phyloP scores from a whole-genome alignment of 2,797 vertebrate genomes.

The Betta splendens region DNA sequence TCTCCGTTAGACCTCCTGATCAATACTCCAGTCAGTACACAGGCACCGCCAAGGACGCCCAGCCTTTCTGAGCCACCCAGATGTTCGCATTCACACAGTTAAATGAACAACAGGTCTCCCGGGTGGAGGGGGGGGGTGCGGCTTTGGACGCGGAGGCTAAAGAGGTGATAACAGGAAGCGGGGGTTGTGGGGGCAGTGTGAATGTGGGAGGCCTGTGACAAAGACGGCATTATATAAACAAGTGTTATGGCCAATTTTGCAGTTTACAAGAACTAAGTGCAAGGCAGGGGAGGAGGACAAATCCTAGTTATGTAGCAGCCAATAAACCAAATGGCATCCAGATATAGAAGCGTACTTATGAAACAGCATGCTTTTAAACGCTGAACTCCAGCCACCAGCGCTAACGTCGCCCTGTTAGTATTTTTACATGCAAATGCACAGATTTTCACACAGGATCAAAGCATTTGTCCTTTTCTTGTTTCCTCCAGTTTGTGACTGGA shows the following conservation, averaged over 20 bases:
- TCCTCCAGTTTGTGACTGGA: neutral
- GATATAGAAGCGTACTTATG: conserved; percentile 44
- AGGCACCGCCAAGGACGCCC: conserved; percentile 33
- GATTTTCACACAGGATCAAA: neutral
- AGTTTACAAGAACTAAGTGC: conserved; percentile 53
- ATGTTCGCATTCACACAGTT: conserved; percentile 31
- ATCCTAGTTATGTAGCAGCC: conserved; percentile 34
- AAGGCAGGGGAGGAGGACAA: conserved; percentile 40
- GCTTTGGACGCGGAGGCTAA: conserved; percentile 55
- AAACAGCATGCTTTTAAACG: conserved; percentile 24
- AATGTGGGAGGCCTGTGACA: conserved; percentile 66
- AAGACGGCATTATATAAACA: conserved; percentile 63
- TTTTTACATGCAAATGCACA: neutral
- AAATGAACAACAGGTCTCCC: conserved; percentile 51
- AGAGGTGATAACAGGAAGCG: conserved; percentile 68
- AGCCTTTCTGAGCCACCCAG: conserved; percentile 32
- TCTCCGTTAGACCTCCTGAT: conserved; percentile 47
- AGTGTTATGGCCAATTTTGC: conserved; percentile 63
- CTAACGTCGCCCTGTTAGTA: neutral
- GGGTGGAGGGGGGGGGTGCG: conserved; percentile 51
- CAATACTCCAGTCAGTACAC: conserved; percentile 59
- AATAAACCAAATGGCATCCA: conserved; percentile 56
- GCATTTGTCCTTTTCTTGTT: neutral
- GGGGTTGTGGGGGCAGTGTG: conserved; percentile 67
- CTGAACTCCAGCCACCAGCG: conserved; percentile 1